Evolutionary conservation across 2,888 invertebrate genomes (phyloP), one percentile per base, ranked within the genome.

Genomic region (Platycheirus albimanus): DNA sequence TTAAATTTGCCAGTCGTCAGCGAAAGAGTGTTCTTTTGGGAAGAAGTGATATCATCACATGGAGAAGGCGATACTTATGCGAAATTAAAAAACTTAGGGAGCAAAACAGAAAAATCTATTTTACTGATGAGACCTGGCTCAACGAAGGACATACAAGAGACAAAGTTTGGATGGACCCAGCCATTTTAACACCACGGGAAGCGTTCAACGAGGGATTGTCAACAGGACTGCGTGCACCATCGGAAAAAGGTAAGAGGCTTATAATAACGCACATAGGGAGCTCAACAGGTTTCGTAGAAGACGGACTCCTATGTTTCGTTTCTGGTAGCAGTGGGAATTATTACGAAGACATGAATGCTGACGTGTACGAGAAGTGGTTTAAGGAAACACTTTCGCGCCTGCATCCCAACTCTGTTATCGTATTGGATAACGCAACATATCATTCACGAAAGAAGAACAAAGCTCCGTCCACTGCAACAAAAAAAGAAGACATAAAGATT

Each of bases 321-420:
- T 64, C 64, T 5, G 36, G 36, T 8, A 51, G 4, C 13, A 66
- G 24, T 3, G 51, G 64, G 3, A 51, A 66, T 17, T 51, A 28
- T 28, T 33, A 61, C 19, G 58, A 2, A n/a, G n/a, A n/a, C n/a
- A n/a, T n/a, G n/a, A n/a, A n/a, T n/a, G n/a, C n/a, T n/a, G n/a
- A n/a, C n/a, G 51, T 66, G 0, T 64, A 51, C 10, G 24, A 64
- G 4, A 47, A 38, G 5, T 58, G 58, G 64, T 49, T 64, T 28
- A 1, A 1, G 11, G 20, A 64, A 6, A 51, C n/a, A n/a, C n/a
- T n/a, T 28, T n/a, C 47, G 11, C 19, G 7, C 2, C 47, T 63
- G 20, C 30, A 56, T 5, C 38, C 38, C 38, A n/a, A 13, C n/a
- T n/a, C n/a, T n/a, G n/a, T n/a, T n/a, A n/a, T n/a, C n/a, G n/a